Percentiles rank a stretch among this genome's conserved stretches.
Evolutionary conservation across 2,888 invertebrate species (phyloP).

Genomic region (Pelosia muscerda): DNA sequence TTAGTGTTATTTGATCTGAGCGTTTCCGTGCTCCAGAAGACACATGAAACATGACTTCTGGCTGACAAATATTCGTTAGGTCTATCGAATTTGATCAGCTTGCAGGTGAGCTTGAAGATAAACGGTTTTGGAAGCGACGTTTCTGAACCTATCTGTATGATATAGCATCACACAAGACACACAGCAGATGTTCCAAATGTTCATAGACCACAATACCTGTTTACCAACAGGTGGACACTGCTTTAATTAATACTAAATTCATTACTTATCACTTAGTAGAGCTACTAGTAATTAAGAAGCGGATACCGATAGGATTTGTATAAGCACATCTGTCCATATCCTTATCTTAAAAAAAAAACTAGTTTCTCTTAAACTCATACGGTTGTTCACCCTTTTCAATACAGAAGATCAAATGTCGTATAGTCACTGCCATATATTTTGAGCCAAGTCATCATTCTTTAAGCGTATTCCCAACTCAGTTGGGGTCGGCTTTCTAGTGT

Average conservation of each 20-base stretch:
- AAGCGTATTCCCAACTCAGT: too few species aligned
- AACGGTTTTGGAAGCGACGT: too few species aligned
- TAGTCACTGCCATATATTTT: too few species aligned
- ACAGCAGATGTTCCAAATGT: background rate
- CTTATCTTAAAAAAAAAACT: background rate
- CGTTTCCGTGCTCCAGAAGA: too few species aligned
- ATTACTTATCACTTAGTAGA: background rate
- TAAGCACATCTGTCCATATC: background rate
- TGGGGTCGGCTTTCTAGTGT: too few species aligned
- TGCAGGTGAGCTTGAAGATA: too few species aligned
- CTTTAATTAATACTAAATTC: background rate
- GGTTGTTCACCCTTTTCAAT: background rate
- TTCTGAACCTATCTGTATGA: background rate
- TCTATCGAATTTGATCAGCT: too few species aligned
- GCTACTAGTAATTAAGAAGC: background rate
- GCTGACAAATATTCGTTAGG: too few species aligned
- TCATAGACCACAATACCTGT: background rate
- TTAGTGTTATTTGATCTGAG: too few species aligned
- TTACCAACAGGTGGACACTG: background rate
- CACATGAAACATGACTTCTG: too few species aligned
- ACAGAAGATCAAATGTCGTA: background rate
- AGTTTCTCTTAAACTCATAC: background rate
- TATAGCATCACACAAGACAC: background rate
- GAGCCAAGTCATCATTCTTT: too few species aligned
- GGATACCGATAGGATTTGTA: background rate